These are phyloP conservation scores for Halcyon chelicuti DNA, from an alignment of 2,797 vertebrate species.

Conservation along the genomic window DNA sequence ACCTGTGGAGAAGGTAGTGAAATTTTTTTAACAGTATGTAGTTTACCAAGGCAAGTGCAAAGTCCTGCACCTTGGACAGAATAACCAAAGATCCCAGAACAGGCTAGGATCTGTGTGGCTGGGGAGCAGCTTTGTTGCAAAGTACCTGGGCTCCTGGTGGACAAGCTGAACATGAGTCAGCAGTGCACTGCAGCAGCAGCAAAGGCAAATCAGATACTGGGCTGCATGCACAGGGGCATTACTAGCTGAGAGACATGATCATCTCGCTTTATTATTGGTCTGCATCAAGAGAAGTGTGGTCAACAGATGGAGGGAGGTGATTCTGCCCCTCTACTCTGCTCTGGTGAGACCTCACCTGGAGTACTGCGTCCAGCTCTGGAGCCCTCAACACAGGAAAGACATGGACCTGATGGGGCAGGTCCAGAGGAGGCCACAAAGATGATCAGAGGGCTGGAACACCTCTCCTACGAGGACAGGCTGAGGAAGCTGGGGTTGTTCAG, in stretches of 20 bases:
- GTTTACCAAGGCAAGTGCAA: not conserved
- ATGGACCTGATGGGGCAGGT: too few relatives aligned
- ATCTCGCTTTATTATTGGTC: not conserved
- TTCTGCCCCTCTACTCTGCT: too few relatives aligned
- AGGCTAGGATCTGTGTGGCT: accelerated
- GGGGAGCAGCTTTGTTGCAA: not conserved
- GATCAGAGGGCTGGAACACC: too few relatives aligned
- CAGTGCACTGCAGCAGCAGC: not conserved
- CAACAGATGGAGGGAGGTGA: too few relatives aligned
- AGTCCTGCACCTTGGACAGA: not conserved
- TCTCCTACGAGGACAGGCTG: too few relatives aligned
- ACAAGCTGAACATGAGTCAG: not conserved
- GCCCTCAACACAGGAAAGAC: too few relatives aligned
- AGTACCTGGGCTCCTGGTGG: not conserved
- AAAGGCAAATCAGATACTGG: not conserved
- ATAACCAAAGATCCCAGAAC: not conserved
- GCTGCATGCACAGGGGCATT: not conserved
- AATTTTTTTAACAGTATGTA: not conserved
- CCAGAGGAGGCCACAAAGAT: too few relatives aligned
- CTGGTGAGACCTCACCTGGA: too few relatives aligned
- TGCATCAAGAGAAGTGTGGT: too few relatives aligned
- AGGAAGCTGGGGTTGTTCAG: too few relatives aligned
- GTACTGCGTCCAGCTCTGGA: too few relatives aligned
- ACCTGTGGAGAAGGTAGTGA: not conserved
- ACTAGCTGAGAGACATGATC: not conserved